These are phyloP conservation scores for Atherinomorus stipes DNA, from an alignment of 2,113 vertebrate genomes.

Conservation along the genomic window DNA sequence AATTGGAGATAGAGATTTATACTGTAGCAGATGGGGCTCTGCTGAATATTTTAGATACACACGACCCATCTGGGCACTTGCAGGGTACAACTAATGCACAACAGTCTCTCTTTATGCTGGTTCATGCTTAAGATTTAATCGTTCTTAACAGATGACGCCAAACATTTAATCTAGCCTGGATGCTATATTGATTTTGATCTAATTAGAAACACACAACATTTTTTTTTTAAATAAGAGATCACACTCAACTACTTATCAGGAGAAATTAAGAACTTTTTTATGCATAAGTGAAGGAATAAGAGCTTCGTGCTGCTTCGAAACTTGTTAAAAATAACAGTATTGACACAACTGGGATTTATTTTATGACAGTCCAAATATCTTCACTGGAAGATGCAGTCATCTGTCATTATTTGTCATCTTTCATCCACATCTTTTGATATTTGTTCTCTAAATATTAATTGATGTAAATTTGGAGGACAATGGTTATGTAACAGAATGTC, in stretches of 20 bases:
- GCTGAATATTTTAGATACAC: constrained; percentile 73
- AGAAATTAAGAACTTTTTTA: background rate
- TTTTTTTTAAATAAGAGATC: background rate
- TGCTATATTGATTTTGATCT: constrained; percentile 13
- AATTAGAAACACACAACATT: constrained; percentile 17
- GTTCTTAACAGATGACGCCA: constrained; percentile 14
- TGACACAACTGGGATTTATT: constrained; percentile 34
- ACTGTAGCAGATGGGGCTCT: constrained; percentile 70
- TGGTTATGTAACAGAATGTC: constrained; percentile 29
- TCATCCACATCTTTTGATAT: constrained; percentile 8
- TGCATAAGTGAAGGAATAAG: background rate
- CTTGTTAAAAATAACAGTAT: constrained; percentile 48
- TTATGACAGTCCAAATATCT: constrained; percentile 25
- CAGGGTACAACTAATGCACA: constrained; percentile 30
- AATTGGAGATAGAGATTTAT: constrained; percentile 61
- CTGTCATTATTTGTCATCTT: constrained; percentile 23
- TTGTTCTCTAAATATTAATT: constrained; percentile 17
- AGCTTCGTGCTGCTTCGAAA: background rate
- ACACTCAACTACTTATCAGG: background rate
- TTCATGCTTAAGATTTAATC: constrained; percentile 26
- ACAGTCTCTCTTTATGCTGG: constrained; percentile 21
- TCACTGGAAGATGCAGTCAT: background rate
- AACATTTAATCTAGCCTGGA: constrained; percentile 21
- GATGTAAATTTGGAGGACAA: background rate
- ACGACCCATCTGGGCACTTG: constrained; percentile 55